Evolutionary conservation across 2,113 vertebrate genomes (phyloP), one percentile per base, ranked within the genome.

Genomic region (rat (Rattus norvegicus)): DNA sequence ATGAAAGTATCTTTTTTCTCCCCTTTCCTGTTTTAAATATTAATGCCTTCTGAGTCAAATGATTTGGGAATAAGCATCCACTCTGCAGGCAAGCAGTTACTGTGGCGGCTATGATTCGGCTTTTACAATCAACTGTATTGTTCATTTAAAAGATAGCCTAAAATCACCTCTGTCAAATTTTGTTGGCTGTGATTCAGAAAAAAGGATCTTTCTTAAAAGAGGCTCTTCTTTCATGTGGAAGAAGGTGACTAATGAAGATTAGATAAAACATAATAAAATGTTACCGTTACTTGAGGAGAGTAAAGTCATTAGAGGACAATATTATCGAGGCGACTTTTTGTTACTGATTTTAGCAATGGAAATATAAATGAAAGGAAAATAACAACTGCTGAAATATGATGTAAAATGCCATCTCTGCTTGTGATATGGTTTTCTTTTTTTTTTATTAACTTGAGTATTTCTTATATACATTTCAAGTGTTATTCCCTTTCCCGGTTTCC

Each of bases 51-150:
- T 92, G 75, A 63, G n/a, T 95, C 70, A 96, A 43, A 69, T 92
- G 72, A 86, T 81, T 90, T 43, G 84, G 65, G 47, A 96, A 92
- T 93, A 96, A 93, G 49, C 47, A 56, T 92, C 79, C 54, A 83
- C 36, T 90, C 75, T 96, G 26, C 43, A 95, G 43, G 72, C n/a
- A 94, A 89, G 61, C 10, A 33, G 54, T 19, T 70, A 76, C 72
- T 65, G 1, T 80, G 79, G 72, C 80, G 93, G 39, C 28, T 63
- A 19, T 83, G 92, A 89, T 93, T 97, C 81, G 91, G 86, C 92
- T 91, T 95, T 94, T 93, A 76, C 52, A 89, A 52, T 97, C 92
- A 91, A 22, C 93, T 93, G 87, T 89, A 87, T 95, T 96, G 88
- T 94, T 96, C 88, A 0, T 96, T 96, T 95, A 97, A 95, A 97